Evolutionary conservation across 2,888 invertebrate species (phyloP).

Genomic region (Oligia strigilis): DNA sequence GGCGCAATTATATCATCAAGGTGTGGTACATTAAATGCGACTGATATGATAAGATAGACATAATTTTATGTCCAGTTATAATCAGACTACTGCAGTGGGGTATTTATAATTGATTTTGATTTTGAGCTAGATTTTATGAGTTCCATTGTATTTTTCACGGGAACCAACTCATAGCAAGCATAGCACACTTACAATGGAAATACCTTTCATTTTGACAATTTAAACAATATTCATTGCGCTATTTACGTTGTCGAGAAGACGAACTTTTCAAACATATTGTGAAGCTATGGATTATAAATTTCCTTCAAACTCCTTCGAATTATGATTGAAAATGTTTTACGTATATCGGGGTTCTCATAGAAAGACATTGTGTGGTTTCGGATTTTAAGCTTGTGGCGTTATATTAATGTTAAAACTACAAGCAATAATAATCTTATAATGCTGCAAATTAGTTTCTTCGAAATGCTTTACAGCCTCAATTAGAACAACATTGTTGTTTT

Average conservation of each 20-base stretch:
- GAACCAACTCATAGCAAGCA: not conserved
- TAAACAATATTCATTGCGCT: too few species aligned
- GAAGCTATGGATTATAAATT: too few species aligned
- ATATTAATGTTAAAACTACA: slow-evolving; percentile 7
- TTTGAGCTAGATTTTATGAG: not conserved
- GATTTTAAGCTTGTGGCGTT: not conserved
- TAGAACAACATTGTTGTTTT: slow-evolving; percentile 41
- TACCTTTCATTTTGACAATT: too few species aligned
- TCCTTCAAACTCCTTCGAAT: too few species aligned
- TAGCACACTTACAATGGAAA: too few species aligned
- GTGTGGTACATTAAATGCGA: not conserved
- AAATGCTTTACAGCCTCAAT: slow-evolving; percentile 32
- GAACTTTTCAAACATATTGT: too few species aligned
- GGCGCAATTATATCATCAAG: not conserved
- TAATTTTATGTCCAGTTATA: not conserved
- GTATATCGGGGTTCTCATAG: too few species aligned
- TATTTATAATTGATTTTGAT: slow-evolving; percentile 16
- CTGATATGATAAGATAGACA: not conserved
- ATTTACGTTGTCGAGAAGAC: too few species aligned
- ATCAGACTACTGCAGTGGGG: not conserved
- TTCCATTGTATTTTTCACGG: not conserved
- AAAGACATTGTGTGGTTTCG: not conserved
- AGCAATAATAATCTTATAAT: slow-evolving; percentile 5
- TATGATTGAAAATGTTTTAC: too few species aligned
- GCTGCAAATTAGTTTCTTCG: slow-evolving; percentile 31